phyloP scores from a whole-genome alignment of 2,888 invertebrate genomes.

The Drosophila mercatorum region DNA sequence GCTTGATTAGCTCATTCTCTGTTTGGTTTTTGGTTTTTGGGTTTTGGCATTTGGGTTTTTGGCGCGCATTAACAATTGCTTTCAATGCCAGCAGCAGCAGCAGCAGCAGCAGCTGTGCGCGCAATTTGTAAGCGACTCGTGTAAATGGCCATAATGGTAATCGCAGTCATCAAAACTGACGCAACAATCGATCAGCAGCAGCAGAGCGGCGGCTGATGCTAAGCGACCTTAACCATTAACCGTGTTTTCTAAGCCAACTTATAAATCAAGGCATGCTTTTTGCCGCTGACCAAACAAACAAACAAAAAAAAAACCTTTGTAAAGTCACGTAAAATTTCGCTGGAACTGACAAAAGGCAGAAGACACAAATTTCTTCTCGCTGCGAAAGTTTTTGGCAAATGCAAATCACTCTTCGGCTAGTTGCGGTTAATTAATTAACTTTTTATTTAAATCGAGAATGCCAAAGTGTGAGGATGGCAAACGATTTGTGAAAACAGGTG shows the following conservation, averaged over 20 bases:
- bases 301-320: constrained; percentile 3
- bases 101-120: constrained; percentile 29
- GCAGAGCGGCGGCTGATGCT: constrained; percentile 9
- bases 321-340: constrained; percentile 59
- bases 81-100: constrained; percentile 55
- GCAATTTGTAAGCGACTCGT: constrained; percentile 56
- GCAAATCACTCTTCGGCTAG: constrained; percentile 37
- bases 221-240: constrained; percentile 27
- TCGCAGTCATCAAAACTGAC: constrained; percentile 44
- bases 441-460: constrained; percentile 16
- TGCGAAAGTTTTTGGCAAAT: constrained; percentile 49
- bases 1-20: constrained; percentile 23
- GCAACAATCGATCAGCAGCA: constrained; percentile 50
- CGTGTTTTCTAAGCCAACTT: constrained; percentile 38
- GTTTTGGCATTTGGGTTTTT: constrained; percentile 37
- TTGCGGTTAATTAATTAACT: constrained; percentile 52
- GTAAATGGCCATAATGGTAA: constrained; percentile 62
- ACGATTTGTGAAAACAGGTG: constrained; percentile 53
- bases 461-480: constrained; percentile 27
- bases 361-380: constrained; percentile 30
- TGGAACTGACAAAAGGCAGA: constrained; percentile 36
- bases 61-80: constrained; percentile 36
- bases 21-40: constrained; percentile 30
- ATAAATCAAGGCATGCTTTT: constrained; percentile 28
- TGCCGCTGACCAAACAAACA: neutral